A percentile compares a stretch with the other conserved stretches of the same genome.
These are phyloP conservation scores for Pygmarrhopalites habei DNA, from an alignment of 1,140 invertebrate genomes.

Conservation along the genomic window DNA sequence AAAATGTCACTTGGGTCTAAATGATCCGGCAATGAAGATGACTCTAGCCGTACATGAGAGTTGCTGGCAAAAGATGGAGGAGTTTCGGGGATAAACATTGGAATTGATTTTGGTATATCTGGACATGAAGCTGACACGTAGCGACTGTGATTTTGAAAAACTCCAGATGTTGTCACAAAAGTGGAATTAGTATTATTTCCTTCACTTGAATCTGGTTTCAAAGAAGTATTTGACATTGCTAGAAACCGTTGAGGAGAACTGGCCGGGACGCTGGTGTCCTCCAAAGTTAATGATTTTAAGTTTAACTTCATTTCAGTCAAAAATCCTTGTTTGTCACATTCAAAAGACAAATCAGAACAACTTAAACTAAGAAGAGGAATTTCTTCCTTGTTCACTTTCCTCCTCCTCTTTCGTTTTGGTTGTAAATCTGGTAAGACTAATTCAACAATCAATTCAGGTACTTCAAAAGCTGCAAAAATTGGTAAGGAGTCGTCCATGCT, in stretches of 20 bases:
- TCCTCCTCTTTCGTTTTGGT: not conserved
- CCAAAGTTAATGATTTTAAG: slow-evolving; percentile 44
- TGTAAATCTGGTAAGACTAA: slow-evolving; percentile 43
- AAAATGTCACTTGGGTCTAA: slow-evolving; percentile 52
- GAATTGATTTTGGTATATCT: slow-evolving; percentile 49
- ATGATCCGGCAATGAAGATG: slow-evolving; percentile 58
- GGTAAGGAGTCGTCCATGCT: slow-evolving; percentile 21
- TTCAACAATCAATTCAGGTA: slow-evolving; percentile 64
- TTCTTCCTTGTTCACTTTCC: not conserved
- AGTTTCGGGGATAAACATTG: slow-evolving; percentile 17
- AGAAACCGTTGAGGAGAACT: slow-evolving; percentile 45
- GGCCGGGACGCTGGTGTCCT: slow-evolving; percentile 45
- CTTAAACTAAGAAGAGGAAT: slow-evolving; percentile 28
- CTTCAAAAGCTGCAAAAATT: slow-evolving; percentile 56
- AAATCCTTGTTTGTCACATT: slow-evolving; percentile 32
- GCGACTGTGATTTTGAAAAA: slow-evolving; percentile 40
- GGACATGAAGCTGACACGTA: slow-evolving; percentile 78
- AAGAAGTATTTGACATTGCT: slow-evolving; percentile 40
- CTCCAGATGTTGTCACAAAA: not conserved
- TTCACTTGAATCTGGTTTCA: not conserved
- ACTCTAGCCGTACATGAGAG: slow-evolving; percentile 32
- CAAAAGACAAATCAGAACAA: slow-evolving; percentile 29
- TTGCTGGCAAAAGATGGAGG: slow-evolving; percentile 38
- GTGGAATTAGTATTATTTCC: not conserved
- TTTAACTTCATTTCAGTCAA: slow-evolving; percentile 32